These are phyloP conservation scores for Egretta garzetta DNA, from an alignment of 2,113 vertebrate species.

Conservation along the genomic window DNA sequence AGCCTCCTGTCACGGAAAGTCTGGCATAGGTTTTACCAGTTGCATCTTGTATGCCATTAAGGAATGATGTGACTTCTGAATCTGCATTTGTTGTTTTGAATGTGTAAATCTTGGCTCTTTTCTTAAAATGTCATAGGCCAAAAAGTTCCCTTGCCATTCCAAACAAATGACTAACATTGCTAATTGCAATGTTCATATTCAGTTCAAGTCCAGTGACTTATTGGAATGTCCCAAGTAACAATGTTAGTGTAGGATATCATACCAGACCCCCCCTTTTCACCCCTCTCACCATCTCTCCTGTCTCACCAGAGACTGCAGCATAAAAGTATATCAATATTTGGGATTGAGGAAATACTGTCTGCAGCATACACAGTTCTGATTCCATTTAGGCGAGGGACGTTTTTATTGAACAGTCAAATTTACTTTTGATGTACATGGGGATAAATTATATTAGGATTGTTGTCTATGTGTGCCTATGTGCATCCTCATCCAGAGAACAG, in stretches of 20 bases:
- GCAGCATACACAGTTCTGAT: neutral
- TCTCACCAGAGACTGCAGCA: neutral
- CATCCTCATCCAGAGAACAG: neutral
- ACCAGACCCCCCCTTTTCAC: neutral
- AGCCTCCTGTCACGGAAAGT: neutral
- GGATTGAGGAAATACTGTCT: neutral
- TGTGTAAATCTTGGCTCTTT: neutral
- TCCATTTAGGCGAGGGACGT: neutral
- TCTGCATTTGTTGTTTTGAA: neutral
- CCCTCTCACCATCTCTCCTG: neutral
- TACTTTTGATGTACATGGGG: neutral
- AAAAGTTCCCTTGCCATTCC: neutral
- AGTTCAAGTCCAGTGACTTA: neutral
- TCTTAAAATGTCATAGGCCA: neutral
- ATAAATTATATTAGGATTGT: neutral
- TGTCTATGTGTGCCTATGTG: neutral
- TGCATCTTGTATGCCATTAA: neutral
- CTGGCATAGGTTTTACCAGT: neutral
- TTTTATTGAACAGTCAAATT: neutral
- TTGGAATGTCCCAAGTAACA: neutral
- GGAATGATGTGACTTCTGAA: neutral
- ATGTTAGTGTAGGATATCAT: neutral
- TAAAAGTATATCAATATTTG: neutral
- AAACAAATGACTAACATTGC: neutral
- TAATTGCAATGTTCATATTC: neutral